Percentiles rank a stretch among this genome's conserved stretches.
These are phyloP conservation scores for Sphaerophoria taeniata DNA, from an alignment of 2,888 invertebrate species.

Conservation along the genomic window DNA sequence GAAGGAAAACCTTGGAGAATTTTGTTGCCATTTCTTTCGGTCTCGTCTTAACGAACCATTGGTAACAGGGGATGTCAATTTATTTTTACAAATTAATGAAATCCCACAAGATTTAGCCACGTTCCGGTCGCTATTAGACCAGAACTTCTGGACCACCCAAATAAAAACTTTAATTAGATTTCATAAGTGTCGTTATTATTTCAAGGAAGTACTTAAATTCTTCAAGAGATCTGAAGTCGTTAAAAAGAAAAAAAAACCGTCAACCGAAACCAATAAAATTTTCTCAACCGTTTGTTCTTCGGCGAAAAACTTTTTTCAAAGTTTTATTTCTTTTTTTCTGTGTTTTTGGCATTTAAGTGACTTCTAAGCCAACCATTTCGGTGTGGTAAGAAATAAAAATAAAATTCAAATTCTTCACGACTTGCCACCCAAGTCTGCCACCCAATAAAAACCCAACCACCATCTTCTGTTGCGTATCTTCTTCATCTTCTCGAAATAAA, in stretches of 20 bases:
- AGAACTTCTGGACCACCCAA: not conserved
- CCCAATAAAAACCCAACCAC: conserved; percentile 64
- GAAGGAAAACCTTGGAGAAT: no score
- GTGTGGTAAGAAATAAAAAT: no score
- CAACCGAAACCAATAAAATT: conserved; percentile 32
- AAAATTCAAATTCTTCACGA: conserved; percentile 36
- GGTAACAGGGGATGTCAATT: no score
- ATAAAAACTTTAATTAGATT: conserved; percentile 13
- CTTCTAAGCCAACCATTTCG: not conserved
- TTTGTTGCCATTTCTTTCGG: no score
- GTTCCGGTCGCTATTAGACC: no score
- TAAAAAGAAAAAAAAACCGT: conserved; percentile 25
- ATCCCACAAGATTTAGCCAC: no score
- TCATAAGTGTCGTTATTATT: not conserved
- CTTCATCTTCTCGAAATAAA: conserved; percentile 13
- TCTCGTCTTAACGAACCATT: no score
- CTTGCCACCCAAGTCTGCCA: conserved; percentile 69
- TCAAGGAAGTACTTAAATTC: conserved; percentile 8
- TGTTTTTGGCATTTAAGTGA: not conserved
- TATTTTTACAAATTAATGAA: no score
- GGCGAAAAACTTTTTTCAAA: not conserved
- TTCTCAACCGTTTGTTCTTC: not conserved
- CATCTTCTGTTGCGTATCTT: conserved; percentile 40
- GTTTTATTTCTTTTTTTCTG: conserved; percentile 17
- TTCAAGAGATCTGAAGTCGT: conserved; percentile 6